Conservation (phyloP, 2,888 invertebrate species). For the Papilio demoleus region DNA sequence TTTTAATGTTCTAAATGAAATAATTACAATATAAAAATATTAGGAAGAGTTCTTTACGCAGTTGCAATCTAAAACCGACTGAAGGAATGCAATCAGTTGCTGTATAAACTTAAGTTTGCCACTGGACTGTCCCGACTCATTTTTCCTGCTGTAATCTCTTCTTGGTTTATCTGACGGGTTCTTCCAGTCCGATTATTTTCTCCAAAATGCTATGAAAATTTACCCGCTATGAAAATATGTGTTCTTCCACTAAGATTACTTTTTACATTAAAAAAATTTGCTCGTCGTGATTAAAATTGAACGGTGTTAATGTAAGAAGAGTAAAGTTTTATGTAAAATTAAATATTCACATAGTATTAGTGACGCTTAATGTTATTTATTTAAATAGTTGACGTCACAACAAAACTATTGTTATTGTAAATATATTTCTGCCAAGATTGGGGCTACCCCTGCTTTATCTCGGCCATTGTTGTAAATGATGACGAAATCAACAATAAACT, state of each 20-base stretch:
- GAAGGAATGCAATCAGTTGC: not conserved
- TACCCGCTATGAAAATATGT: too few species aligned
- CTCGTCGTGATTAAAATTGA: too few species aligned
- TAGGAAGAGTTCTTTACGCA: not conserved
- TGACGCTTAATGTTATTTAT: not conserved
- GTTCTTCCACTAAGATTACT: too few species aligned
- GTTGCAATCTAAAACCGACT: not conserved
- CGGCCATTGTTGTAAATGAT: not conserved
- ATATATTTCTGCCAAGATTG: constrained; percentile 12
- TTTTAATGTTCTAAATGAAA: not conserved
- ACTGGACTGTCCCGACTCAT: not conserved
- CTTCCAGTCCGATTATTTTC: not conserved
- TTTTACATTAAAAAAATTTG: too few species aligned
- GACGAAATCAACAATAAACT: constrained; percentile 33
- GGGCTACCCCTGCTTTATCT: constrained; percentile 27
- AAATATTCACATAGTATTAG: too few species aligned
- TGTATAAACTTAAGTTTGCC: not conserved
- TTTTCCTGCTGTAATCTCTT: not conserved
- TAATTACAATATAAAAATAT: too few species aligned
- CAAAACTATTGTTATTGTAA: constrained; percentile 10
- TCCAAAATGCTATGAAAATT: not conserved
- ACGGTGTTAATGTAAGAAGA: too few species aligned
- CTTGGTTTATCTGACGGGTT: not conserved
- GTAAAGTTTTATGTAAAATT: too few species aligned
- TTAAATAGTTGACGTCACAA: constrained; percentile 2